A percentile compares a stretch with the other conserved stretches of the same genome.
These are phyloP conservation scores for Stigmatopora argus DNA, from an alignment of 2,113 vertebrate species.

Conservation along the genomic window DNA sequence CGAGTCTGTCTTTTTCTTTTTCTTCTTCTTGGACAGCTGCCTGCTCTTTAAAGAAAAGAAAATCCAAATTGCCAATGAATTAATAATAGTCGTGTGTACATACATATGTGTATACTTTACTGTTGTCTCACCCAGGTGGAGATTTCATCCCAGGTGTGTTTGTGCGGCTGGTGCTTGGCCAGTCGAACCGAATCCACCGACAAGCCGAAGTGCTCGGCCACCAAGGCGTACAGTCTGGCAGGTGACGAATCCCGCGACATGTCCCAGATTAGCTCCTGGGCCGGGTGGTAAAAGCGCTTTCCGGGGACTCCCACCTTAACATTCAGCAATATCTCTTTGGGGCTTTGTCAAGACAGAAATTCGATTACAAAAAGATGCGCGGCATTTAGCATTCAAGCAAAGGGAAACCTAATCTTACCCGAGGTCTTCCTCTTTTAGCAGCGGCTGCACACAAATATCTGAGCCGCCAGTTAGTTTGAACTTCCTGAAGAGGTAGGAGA, in stretches of 20 bases:
- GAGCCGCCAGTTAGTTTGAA: conserved; percentile 66
- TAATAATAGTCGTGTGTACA: too few species aligned
- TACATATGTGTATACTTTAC: background rate
- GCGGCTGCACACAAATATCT: conserved; percentile 79
- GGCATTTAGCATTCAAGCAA: background rate
- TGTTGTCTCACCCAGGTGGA: conserved; percentile 78
- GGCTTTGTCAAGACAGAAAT: conserved; percentile 54
- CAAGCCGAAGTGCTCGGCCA: conserved; percentile 76
- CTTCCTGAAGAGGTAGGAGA: conserved; percentile 53
- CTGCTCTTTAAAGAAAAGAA: conserved; percentile 69
- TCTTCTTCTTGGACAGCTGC: conserved; percentile 84
- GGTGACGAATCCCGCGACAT: conserved; percentile 72
- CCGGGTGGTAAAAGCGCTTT: conserved; percentile 69
- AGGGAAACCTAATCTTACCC: conserved; percentile 64
- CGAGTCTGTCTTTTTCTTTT: conserved; percentile 82
- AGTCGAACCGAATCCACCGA: conserved; percentile 81
- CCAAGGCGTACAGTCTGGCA: conserved; percentile 70
- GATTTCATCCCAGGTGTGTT: conserved; percentile 83
- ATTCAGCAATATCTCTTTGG: conserved; percentile 79
- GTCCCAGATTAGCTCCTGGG: conserved; percentile 83
- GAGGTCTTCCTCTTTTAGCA: conserved; percentile 79
- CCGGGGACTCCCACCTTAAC: conserved; percentile 79
- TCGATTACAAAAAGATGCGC: too few species aligned
- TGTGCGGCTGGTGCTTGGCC: conserved; percentile 87
- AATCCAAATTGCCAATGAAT: background rate